Base-by-base conservation (phyloP, 2,797 vertebrate species). In the Psittacula echo region DNA sequence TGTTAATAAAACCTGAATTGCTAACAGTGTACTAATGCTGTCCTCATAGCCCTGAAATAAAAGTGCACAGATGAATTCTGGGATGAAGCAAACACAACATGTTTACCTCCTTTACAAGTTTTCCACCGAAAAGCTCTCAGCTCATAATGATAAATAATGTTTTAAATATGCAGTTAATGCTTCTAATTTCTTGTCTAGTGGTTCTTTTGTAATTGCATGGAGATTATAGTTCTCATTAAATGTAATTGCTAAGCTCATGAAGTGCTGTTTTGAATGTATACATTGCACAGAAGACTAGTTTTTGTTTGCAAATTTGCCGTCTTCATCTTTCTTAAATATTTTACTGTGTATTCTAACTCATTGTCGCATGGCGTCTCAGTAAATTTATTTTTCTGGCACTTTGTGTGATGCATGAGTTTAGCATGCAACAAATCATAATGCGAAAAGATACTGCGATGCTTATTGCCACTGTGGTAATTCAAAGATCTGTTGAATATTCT, bases 261-360 rank as follows among this genome's bases (percentile, higher is more conserved):
- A 81, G 39, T 92, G 90, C 88, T 96, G 72, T 94, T 95, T 94
- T 90, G 77, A 94, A 90, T 86, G 53, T 75, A 70, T 76, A 66
- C 10, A 15, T 85, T 87, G 71, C 85, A 92, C 66, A 88, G 79
- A 95, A 93, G 71, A 83, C 72, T 93, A 66, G 60, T 20, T 85
- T 87, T 93, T 93, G 78, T 96, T 94, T 89, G 88, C 80, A 89
- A 83, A 80, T 92, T 82, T 72, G 32, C 67, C 27, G 8, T 82
- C 71, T 82, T 93, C 80, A 94, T 96, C 80, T 94, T 95, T 93
- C 90, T 95, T 92, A 85, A 93, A 56, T 92, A 53, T 90, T 95
- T 90, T 85, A 74, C 77, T 48, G 8, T 89, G 32, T 78, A 9
- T 91, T 88, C 29, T 93, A 80, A 60, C 37, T 86, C 61, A 34